A percentile compares a stretch with the other conserved stretches of the same genome.
These are phyloP conservation scores for Agriopis marginaria DNA, from an alignment of 2,888 invertebrate species.

Conservation along the genomic window DNA sequence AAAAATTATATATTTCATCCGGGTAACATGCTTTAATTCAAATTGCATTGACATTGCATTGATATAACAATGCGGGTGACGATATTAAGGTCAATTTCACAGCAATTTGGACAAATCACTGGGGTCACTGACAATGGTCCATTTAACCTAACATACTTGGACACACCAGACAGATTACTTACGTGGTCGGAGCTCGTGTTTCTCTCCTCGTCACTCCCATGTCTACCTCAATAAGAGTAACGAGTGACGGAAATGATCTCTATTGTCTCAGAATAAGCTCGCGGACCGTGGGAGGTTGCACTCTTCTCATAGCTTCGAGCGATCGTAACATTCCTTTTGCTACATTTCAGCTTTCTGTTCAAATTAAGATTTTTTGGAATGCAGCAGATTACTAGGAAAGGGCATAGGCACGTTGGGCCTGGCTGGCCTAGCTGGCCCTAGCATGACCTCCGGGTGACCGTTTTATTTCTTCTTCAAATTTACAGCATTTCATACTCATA, in stretches of 20 bases:
- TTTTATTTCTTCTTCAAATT: too few species aligned
- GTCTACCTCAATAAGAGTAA: neutral
- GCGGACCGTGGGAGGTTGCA: neutral
- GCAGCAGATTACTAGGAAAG: too few species aligned
- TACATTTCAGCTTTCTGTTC: neutral
- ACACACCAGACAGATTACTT: slow-evolving; percentile 20
- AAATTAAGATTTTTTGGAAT: too few species aligned
- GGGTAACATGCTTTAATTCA: neutral
- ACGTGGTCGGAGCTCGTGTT: neutral
- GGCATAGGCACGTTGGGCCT: too few species aligned
- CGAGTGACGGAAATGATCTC: neutral
- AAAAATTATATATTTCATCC: neutral
- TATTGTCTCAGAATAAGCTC: neutral
- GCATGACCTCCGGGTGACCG: too few species aligned
- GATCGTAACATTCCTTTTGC: neutral
- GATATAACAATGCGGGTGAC: slow-evolving; percentile 19
- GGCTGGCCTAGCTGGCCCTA: too few species aligned
- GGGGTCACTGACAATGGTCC: slow-evolving; percentile 47
- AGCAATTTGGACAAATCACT: slow-evolving; percentile 46
- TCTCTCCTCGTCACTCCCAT: neutral
- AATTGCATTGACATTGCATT: slow-evolving; percentile 13
- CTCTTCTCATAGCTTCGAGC: neutral
- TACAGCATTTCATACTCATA: too few species aligned
- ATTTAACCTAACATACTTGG: slow-evolving; percentile 47
- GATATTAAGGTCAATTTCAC: slow-evolving; percentile 24